Evolutionary conservation across 2,888 invertebrate species (phyloP).

Genomic region (Poecilus cupreus): DNA sequence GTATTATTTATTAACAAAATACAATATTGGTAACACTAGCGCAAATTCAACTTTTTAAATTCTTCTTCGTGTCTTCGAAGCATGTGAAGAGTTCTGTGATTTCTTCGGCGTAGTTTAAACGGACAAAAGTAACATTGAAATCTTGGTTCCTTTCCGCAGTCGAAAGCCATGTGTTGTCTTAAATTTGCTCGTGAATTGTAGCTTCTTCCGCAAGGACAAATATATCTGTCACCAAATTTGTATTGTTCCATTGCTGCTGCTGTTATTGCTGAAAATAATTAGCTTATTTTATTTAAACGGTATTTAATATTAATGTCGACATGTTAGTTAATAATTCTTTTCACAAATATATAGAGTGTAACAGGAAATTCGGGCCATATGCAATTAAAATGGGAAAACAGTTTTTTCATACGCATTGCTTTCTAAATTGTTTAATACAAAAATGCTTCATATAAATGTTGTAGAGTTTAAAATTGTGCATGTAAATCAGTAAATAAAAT

Average conservation of each 20-base stretch:
- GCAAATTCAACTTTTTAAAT: background rate
- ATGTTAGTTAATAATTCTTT: too few relatives aligned
- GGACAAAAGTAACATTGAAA: slow-evolving; percentile 73
- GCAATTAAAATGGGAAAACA: too few relatives aligned
- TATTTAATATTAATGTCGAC: too few relatives aligned
- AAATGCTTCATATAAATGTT: too few relatives aligned
- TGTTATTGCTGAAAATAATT: background rate
- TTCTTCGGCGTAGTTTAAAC: slow-evolving; percentile 78
- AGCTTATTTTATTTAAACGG: background rate
- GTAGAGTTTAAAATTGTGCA: too few relatives aligned
- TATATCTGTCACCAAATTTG: slow-evolving; percentile 36
- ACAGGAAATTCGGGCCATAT: too few relatives aligned
- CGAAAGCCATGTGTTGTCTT: slow-evolving; percentile 68
- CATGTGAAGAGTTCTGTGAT: slow-evolving; percentile 85
- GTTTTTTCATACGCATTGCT: too few relatives aligned
- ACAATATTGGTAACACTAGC: background rate
- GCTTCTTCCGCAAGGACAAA: slow-evolving; percentile 47
- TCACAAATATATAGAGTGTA: too few relatives aligned
- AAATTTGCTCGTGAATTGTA: slow-evolving; percentile 32
- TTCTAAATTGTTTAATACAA: too few relatives aligned
- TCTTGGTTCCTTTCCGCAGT: slow-evolving; percentile 74
- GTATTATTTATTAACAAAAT: background rate
- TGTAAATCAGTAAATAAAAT: too few relatives aligned
- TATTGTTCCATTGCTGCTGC: slow-evolving; percentile 5
- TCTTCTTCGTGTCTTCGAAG: slow-evolving; percentile 81